Conservation (phyloP, 2,797 vertebrate species). For the Paguma larvata region DNA sequence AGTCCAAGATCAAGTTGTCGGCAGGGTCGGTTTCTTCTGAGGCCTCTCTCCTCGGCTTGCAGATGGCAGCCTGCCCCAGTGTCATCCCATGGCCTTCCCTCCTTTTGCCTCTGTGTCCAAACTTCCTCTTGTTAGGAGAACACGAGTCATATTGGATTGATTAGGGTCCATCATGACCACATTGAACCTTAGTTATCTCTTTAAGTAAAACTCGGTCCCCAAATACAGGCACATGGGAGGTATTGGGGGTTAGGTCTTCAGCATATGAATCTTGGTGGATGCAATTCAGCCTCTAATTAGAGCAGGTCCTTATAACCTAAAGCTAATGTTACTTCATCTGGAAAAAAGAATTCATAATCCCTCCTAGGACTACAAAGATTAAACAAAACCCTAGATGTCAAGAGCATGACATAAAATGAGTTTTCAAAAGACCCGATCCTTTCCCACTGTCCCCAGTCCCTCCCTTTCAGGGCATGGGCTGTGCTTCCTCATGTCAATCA, state of each 20-base stretch:
- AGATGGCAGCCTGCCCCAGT: neutral
- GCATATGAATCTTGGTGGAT: neutral
- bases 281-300: neutral
- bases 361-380: constrained; percentile 43
- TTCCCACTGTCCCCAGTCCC: neutral
- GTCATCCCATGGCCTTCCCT: neutral
- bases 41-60: neutral
- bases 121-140: neutral
- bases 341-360: constrained; percentile 37
- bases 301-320: neutral
- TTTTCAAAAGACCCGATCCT: neutral
- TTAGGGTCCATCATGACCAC: neutral
- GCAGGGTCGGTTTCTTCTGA: neutral
- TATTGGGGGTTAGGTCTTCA: neutral
- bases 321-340: constrained; percentile 17
- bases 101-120: neutral
- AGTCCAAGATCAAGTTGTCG: neutral
- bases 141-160: neutral
- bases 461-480: neutral
- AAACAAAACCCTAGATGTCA: constrained; percentile 45
- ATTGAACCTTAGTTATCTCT: neutral
- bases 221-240: neutral
- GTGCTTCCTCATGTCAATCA: neutral
- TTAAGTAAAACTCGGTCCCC: neutral
- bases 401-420: neutral